A percentile compares a stretch with the other conserved stretches of the same genome.
Conservation (phyloP, 2,113 vertebrate genomes). For the Deroptyus accipitrinus region DNA sequence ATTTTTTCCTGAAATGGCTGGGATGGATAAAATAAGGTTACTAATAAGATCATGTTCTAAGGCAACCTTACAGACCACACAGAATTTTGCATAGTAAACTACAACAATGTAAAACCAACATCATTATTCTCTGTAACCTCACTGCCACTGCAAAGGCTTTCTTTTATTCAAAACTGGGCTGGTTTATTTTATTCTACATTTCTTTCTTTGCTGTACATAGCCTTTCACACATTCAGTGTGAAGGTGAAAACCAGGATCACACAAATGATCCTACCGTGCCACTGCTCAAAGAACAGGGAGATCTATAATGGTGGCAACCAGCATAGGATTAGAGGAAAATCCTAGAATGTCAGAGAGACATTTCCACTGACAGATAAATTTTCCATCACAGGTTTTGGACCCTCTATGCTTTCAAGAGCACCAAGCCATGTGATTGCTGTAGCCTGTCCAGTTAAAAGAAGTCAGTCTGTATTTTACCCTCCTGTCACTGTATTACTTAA, state of each 20-base stretch:
- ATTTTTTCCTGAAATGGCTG: not conserved
- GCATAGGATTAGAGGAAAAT: not conserved
- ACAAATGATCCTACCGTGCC: not conserved
- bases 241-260: not conserved
- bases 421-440: not conserved
- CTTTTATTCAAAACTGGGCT: not conserved
- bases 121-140: not conserved
- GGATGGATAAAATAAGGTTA: not conserved
- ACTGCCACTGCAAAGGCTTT: not conserved
- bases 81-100: not conserved
- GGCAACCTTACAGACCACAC: rapidly evolving
- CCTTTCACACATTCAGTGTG: not conserved
- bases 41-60: not conserved
- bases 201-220: not conserved
- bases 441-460: not conserved
- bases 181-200: not conserved
- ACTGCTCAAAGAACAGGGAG: not conserved
- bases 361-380: not conserved
- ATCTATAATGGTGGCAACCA: not conserved
- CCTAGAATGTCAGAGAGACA: not conserved
- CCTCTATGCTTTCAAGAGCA: not conserved
- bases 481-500: not conserved
- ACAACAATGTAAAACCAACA: rapidly evolving
- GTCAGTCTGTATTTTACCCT: not conserved
- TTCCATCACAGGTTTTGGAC: not conserved